A percentile compares a stretch with the other conserved stretches of the same genome.
phyloP scores from a whole-genome alignment of 2,888 invertebrate species.

The Lutraria lutraria region DNA sequence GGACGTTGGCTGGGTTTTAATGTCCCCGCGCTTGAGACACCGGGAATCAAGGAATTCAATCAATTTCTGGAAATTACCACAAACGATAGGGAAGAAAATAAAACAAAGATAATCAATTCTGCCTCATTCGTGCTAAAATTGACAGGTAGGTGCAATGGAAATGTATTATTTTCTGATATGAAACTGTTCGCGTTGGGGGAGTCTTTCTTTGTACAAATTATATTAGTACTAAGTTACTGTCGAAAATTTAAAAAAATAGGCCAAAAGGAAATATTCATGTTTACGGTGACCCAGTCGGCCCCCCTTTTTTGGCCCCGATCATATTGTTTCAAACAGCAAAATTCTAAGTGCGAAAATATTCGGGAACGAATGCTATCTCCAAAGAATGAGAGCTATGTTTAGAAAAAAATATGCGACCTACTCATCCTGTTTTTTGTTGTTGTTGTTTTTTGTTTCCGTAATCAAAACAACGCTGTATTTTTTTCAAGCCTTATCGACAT shows the following conservation, averaged over 20 bases:
- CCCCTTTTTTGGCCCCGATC: too few species aligned
- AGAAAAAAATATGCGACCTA: too few species aligned
- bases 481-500: background rate
- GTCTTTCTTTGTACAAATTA: background rate
- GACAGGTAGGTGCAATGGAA: slow-evolving; percentile 47
- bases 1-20: slow-evolving; percentile 44
- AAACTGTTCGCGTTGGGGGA: background rate
- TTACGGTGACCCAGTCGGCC: too few species aligned
- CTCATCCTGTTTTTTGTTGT: too few species aligned
- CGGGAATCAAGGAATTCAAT: slow-evolving; percentile 45
- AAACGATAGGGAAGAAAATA: slow-evolving; percentile 44
- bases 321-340: too few species aligned
- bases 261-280: too few species aligned
- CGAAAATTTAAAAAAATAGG: too few species aligned
- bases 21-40: slow-evolving; percentile 45
- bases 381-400: too few species aligned
- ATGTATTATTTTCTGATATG: slow-evolving; percentile 11
- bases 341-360: too few species aligned
- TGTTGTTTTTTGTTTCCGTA: too few species aligned
- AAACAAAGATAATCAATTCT: slow-evolving; percentile 53
- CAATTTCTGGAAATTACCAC: slow-evolving; percentile 37
- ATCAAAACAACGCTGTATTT: too few species aligned
- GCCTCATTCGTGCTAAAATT: slow-evolving; percentile 55
- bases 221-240: background rate
- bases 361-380: too few species aligned